phyloP scores from a whole-genome alignment of 2,888 invertebrate genomes.

The Sphaerophoria rueppellii region DNA sequence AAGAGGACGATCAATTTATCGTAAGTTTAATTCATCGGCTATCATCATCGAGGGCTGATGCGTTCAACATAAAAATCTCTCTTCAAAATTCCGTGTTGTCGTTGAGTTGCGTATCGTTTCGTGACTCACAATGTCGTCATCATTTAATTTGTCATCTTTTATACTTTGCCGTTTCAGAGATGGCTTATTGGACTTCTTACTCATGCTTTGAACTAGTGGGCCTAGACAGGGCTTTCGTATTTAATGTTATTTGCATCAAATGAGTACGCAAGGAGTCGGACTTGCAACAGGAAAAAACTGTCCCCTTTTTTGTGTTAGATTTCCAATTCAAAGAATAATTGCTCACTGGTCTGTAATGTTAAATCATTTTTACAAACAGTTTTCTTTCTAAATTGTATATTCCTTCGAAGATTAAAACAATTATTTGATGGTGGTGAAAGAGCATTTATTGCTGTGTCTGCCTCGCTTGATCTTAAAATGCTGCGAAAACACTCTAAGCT shows the following conservation, averaged over 20 bases:
- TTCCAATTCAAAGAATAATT: conserved; percentile 78
- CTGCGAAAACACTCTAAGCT: not conserved
- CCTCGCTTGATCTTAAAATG: conserved; percentile 12
- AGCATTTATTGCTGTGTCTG: conserved; percentile 30
- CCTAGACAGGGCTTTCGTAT: conserved; percentile 4
- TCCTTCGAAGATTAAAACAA: conserved; percentile 2
- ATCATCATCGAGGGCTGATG: conserved; percentile 62
- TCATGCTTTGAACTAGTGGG: conserved; percentile 22
- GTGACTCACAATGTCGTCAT: conserved; percentile 31
- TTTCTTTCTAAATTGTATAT: conserved; percentile 12
- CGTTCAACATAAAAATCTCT: conserved; percentile 40
- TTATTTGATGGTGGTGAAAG: conserved; percentile 13
- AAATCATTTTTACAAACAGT: conserved; percentile 72
- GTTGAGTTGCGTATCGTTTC: conserved; percentile 11
- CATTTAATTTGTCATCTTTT: conserved; percentile 52
- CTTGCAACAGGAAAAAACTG: conserved; percentile 57
- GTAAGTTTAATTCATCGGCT: conserved; percentile 62
- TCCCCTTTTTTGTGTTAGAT: conserved; percentile 76
- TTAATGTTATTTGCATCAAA: conserved; percentile 61
- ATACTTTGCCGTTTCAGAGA: too few species aligned
- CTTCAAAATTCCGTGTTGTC: conserved; percentile 16
- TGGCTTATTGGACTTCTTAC: not conserved
- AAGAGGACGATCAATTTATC: conserved; percentile 64
- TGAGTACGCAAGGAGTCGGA: conserved; percentile 7
- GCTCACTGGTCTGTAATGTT: conserved; percentile 76